Conservation (phyloP, 2,888 invertebrate genomes). For the Bellardia pandia region DNA sequence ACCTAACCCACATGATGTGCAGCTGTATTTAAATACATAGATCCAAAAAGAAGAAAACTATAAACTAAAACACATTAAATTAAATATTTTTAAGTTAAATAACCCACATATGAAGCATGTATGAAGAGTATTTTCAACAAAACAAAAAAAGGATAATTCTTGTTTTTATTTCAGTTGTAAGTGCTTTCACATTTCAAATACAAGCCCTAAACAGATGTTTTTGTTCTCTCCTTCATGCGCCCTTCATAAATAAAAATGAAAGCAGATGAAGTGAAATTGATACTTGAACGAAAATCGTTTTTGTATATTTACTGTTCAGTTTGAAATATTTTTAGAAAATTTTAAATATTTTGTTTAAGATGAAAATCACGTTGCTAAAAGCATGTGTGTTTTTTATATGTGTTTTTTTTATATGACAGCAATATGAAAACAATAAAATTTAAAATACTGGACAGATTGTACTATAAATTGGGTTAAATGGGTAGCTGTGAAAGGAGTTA, state of each 20-base stretch:
- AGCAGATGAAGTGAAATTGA: slow-evolving; percentile 60
- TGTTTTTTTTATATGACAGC: slow-evolving; percentile 8
- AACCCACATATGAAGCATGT: slow-evolving; percentile 36
- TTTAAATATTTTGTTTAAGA: slow-evolving; percentile 28
- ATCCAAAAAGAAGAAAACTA: slow-evolving; percentile 5
- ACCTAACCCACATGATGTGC: slow-evolving; percentile 68
- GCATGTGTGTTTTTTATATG: not conserved
- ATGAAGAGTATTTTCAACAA: not conserved
- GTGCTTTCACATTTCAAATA: slow-evolving; percentile 16
- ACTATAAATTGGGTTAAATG: not conserved
- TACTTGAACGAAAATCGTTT: slow-evolving; percentile 48
- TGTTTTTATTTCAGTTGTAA: slow-evolving; percentile 24
- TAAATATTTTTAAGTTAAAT: slow-evolving; percentile 27
- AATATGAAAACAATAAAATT: not conserved
- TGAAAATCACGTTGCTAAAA: slow-evolving; percentile 46
- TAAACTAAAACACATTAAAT: slow-evolving; percentile 35
- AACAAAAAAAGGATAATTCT: slow-evolving; percentile 43
- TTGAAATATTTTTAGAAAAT: slow-evolving; percentile 35
- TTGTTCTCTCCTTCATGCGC: slow-evolving; percentile 9
- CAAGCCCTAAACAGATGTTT: slow-evolving; percentile 53
- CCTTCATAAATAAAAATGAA: slow-evolving; percentile 50
- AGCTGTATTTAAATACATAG: slow-evolving; percentile 65
- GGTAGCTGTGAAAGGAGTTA: slow-evolving; percentile 29
- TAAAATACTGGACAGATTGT: slow-evolving; percentile 22
- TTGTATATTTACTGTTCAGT: not conserved